A percentile compares a stretch with the other conserved stretches of the same genome.
Conservation (phyloP, 1,140 invertebrate genomes). For the Chironomus tepperi region DNA sequence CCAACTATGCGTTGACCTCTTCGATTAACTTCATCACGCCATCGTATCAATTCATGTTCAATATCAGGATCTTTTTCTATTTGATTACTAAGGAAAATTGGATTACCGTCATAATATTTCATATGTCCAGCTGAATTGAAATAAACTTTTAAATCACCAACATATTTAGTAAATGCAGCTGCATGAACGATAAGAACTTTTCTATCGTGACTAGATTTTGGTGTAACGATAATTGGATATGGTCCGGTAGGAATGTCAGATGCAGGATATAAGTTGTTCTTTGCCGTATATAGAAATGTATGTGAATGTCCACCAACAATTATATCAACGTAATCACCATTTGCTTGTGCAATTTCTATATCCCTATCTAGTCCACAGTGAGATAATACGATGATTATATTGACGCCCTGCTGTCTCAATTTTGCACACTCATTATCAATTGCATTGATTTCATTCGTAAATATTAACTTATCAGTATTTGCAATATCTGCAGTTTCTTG, state of each 20-base stretch:
- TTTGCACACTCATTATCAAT: conserved; percentile 54
- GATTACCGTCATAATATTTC: conserved; percentile 57
- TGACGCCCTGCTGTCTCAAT: conserved; percentile 52
- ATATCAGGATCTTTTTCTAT: background rate
- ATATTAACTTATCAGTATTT: conserved; percentile 50
- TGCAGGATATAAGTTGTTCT: conserved; percentile 44
- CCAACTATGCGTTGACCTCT: conserved; percentile 50
- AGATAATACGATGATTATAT: conserved; percentile 71
- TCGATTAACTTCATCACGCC: conserved; percentile 49
- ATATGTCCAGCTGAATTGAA: conserved; percentile 65
- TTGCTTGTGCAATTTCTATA: conserved; percentile 53
- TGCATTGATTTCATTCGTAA: conserved; percentile 56
- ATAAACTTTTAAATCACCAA: conserved; percentile 62
- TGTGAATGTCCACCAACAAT: conserved; percentile 84
- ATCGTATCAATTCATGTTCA: conserved; percentile 43
- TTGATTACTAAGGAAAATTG: conserved; percentile 55
- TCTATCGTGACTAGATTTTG: conserved; percentile 43
- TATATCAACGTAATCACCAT: conserved; percentile 57
- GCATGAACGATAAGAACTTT: conserved; percentile 62
- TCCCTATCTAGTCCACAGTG: conserved; percentile 68
- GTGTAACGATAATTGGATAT: conserved; percentile 58
- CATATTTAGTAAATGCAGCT: conserved; percentile 59
- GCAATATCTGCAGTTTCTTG: conserved; percentile 44
- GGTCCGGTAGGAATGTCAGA: conserved; percentile 45
- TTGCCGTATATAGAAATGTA: conserved; percentile 55